These are phyloP conservation scores for Leptatherina wallacei DNA, from an alignment of 2,797 vertebrate genomes.

Conservation along the genomic window DNA sequence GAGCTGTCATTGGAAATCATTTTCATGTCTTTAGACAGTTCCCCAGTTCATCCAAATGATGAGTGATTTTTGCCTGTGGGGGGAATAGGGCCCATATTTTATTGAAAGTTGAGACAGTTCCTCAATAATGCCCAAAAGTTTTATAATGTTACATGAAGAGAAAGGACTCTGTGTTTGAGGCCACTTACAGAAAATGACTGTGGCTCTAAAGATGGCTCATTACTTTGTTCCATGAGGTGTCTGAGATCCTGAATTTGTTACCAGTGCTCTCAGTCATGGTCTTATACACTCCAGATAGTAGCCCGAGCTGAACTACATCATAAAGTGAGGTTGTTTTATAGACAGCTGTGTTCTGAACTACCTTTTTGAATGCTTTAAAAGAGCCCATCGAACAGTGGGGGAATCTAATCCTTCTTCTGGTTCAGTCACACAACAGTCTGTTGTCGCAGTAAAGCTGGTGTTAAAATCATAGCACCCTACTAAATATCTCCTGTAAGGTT, in stretches of 20 bases:
- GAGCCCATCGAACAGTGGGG: not conserved
- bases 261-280: constrained; percentile 33
- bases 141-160: constrained; percentile 63
- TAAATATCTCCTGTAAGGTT: not conserved
- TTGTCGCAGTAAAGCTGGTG: not conserved
- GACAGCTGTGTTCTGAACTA: constrained; percentile 25
- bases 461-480: not conserved
- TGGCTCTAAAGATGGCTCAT: constrained; percentile 53
- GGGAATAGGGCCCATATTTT: constrained; percentile 68
- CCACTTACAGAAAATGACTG: constrained; percentile 62
- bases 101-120: constrained; percentile 72
- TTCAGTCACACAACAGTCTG: not conserved
- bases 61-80: constrained; percentile 68
- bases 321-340: constrained; percentile 34
- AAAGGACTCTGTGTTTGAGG: constrained; percentile 65
- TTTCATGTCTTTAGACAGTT: constrained; percentile 77
- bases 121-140: constrained; percentile 70
- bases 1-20: constrained; percentile 80
- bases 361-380: constrained; percentile 19
- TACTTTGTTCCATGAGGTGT: constrained; percentile 38
- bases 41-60: constrained; percentile 70
- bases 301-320: constrained; percentile 8
- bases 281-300: constrained; percentile 23
- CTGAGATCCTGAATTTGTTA: constrained; percentile 32
- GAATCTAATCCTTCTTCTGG: not conserved